Base-by-base conservation (phyloP, 2,797 vertebrate species). In the Hippocampus kuda region DNA sequence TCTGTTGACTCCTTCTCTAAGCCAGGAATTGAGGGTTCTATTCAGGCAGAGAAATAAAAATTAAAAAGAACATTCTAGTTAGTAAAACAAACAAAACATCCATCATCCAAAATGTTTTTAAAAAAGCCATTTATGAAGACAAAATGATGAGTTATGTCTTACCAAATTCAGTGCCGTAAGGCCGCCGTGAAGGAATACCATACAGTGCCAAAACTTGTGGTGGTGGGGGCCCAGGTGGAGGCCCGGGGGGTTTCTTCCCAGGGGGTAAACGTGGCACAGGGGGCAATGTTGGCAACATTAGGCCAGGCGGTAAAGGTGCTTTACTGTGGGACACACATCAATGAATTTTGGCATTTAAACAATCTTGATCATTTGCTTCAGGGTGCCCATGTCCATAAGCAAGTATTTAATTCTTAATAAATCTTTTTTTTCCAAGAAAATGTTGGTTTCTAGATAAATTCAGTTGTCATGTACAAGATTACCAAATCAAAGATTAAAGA, bases 141-240 rank as follows among this genome's bases (percentile, higher is more conserved):
- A 38, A 9, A 74, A 48, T 9, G 18, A 34, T 20, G 8, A 16
- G 27, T 48, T 6, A 16, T 59, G 20, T 18, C 42, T 84, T 85
- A 96, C 96, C 96, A 78, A 83, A 56, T n/a, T 97, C 89, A 66
- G 72, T 26, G 38, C 81, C 71, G 0, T 70, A 81, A 64, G 18
- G 2, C 44, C 82, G 79, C 41, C 86, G 86, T 72, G 73, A 70
- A 63, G 54, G 93, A 89, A 89, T 86, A 57, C 92, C 93, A 27
- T 97, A 98, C 84, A 97, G 90, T 66, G 94, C 95, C 46, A 99
- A 86, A 53, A 99, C 92, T 22, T 98, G 97, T 60, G 95, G 93
- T 4, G 97, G 97, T 0, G 97, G 96, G 1, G 95, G 97, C 0
- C 97, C 96, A 1, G 95, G 95, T 1, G 97, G 97, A 26, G 95